These are phyloP conservation scores for Colinus virginianus DNA, from an alignment of 2,113 vertebrate species.

Conservation along the genomic window DNA sequence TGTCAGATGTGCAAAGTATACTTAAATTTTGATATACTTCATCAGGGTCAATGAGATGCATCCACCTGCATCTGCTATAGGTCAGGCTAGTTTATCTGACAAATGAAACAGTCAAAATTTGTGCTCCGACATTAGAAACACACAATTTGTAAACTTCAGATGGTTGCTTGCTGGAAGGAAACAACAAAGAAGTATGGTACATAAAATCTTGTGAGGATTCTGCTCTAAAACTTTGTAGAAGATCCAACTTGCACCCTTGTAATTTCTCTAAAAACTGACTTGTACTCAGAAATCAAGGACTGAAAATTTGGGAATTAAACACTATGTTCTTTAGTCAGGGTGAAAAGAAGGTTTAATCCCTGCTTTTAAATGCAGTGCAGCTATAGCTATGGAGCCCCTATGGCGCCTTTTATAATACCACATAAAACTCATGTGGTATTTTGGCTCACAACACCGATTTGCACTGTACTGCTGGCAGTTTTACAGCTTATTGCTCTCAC, in stretches of 20 bases:
- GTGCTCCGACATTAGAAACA: neutral
- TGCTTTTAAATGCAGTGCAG: neutral
- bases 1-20: neutral
- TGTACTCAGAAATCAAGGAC: neutral
- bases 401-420: neutral
- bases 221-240: neutral
- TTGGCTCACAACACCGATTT: slow-evolving; percentile 13
- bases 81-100: neutral
- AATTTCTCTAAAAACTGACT: neutral
- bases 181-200: neutral
- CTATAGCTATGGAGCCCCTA: neutral
- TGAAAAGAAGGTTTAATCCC: neutral
- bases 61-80: neutral
- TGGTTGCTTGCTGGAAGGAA: neutral
- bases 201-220: neutral
- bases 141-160: neutral
- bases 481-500: neutral
- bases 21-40: neutral
- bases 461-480: slow-evolving; percentile 13
- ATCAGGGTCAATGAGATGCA: neutral
- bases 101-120: neutral
- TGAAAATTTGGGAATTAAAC: neutral
- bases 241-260: neutral
- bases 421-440: slow-evolving; percentile 53
- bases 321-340: neutral